Evolutionary conservation across 2,113 vertebrate species (phyloP).

Genomic region (Mirounga angustirostris): DNA sequence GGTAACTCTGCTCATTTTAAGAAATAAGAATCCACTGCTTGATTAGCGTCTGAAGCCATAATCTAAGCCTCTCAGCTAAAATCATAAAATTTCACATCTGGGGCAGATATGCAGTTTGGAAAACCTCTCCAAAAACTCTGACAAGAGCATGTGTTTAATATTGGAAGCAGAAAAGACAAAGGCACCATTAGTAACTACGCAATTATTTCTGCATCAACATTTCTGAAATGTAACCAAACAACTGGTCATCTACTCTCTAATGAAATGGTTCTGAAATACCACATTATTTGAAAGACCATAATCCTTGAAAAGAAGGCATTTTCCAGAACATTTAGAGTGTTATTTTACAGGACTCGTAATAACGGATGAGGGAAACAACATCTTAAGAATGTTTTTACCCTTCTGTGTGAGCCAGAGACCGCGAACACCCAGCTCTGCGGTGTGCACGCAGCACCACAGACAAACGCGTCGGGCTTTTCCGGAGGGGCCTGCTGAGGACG

Average conservation of each 20-base stretch:
- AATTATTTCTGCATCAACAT: not conserved
- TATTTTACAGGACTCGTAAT: not conserved
- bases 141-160: not conserved
- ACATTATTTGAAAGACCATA: not conserved
- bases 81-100: not conserved
- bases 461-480: too few relatives aligned
- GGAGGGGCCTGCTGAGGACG: not conserved
- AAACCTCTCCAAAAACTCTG: constrained; percentile 11
- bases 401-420: not conserved
- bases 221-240: constrained; percentile 29
- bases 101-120: not conserved
- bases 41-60: not conserved
- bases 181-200: not conserved
- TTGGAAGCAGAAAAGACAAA: not conserved
- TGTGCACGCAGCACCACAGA: not conserved
- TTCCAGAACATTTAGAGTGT: not conserved
- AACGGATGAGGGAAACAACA: constrained; percentile 13
- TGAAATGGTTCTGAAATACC: not conserved
- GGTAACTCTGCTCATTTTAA: not conserved
- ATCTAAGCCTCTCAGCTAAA: constrained; percentile 3
- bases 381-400: not conserved
- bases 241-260: not conserved
- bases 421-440: not conserved
- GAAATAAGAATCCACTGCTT: not conserved
- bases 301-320: constrained; percentile 26